Evolutionary conservation across 2,113 vertebrate species (phyloP).

Genomic region (Psilopsiagon aymara): DNA sequence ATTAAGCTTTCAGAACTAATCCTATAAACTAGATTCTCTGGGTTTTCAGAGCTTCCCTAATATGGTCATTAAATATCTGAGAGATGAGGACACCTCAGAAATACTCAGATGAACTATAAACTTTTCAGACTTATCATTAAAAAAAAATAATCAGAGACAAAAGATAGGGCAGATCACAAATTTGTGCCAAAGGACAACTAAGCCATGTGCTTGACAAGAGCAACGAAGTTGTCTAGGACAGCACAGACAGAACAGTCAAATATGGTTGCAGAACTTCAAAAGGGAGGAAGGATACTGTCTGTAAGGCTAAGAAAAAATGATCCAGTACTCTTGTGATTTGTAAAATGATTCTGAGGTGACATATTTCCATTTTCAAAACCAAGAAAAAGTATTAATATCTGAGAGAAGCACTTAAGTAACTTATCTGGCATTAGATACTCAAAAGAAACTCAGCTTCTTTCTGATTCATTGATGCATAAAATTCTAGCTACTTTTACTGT

Average conservation of each 20-base stretch:
- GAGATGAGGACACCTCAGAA: slow-evolving; percentile 50
- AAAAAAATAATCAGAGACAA: not conserved
- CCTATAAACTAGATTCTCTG: not conserved
- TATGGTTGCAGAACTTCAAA: not conserved
- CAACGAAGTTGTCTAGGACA: not conserved
- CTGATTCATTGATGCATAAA: not conserved
- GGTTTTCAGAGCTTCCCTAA: slow-evolving; percentile 55
- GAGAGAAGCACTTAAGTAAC: not conserved
- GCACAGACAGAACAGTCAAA: not conserved
- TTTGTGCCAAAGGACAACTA: not conserved
- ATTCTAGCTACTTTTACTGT: not conserved
- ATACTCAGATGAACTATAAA: slow-evolving; percentile 38
- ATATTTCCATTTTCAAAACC: not conserved
- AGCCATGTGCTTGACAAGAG: not conserved
- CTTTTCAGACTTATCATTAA: not conserved
- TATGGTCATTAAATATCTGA: slow-evolving; percentile 57
- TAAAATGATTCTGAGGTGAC: not conserved
- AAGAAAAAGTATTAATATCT: not conserved
- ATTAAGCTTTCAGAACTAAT: slow-evolving; percentile 10
- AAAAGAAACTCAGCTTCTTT: not conserved
- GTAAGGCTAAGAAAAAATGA: not conserved
- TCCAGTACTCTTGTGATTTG: not conserved
- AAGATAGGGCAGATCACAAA: not conserved
- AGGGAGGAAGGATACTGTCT: not conserved
- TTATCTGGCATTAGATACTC: not conserved